Evolutionary conservation across 2,113 vertebrate species (phyloP), one percentile per base, ranked within the genome.

Genomic region (Saccopteryx bilineata): DNA sequence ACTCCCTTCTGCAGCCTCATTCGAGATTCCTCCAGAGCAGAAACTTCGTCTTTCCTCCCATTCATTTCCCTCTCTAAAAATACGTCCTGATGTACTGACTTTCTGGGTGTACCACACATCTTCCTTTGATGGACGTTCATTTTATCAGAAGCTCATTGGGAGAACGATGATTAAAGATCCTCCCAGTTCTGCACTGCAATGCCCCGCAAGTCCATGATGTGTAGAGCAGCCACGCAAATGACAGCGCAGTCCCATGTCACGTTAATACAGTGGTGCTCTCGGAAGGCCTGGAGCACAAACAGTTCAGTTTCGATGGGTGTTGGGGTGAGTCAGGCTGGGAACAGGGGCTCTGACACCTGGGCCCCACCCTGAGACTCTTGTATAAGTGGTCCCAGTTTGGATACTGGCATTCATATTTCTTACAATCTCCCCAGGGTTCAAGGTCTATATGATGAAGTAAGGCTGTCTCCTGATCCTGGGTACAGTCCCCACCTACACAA

Each of bases 71-170:
- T 78, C 46, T 78, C 65, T 92, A 84, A 90, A 92, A 92, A 68
- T 71, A 78, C 50, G 84, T 94, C 88, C 81, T 46, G 46, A 68
- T 87, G 13, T 68, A 66, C 88, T 90, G 95, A 95, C 85, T 71
- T 92, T 60, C 76, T 58, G 56, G 48, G n/a, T 11, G 17, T 31
- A 52, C 72, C 88, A 76, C 24, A 63, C 48, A 61, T 90, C 87
- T 74, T 86, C 84, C 69, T 88, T 75, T 83, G 87, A 87, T 66
- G 95, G 65, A 56, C 87, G 66, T 80, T 65, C 39, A 48, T 95
- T 94, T 96, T 82, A 87, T 95, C 72, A 95, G 93, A 92, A 84
- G 66, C 81, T 71, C 54, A 24, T 54, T 33, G 61, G 33, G 91
- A 87, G 72, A 76, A 50, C 0, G 1, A 50, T 83, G 84, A 81